phyloP scores from a whole-genome alignment of 37 sponge, comb jelly and placozoan species.

The Aphrocallistes beatrix region DNA sequence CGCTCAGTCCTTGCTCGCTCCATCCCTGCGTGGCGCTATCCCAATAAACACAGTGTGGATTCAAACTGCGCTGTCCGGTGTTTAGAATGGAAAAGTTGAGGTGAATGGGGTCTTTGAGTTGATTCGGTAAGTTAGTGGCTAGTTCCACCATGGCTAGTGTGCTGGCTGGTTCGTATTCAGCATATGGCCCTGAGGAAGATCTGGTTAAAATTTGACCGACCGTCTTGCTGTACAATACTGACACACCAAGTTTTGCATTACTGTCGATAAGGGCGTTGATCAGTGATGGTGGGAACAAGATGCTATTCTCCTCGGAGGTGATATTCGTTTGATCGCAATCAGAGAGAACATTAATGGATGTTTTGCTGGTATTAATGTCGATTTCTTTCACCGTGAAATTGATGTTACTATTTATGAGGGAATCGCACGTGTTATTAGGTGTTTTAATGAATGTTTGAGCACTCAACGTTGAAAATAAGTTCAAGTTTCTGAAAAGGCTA shows the following conservation, averaged over 20 bases:
- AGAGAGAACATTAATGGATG: not conserved
- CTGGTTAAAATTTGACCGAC: not conserved
- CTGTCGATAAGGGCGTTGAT: not conserved
- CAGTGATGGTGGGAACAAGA: not conserved
- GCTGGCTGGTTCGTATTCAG: not conserved
- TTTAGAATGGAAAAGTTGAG: not conserved
- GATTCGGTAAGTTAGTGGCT: not conserved
- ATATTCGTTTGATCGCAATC: not conserved
- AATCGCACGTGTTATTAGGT: not conserved
- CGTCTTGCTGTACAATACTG: not conserved
- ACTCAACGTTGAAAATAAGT: not conserved
- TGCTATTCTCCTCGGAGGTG: not conserved
- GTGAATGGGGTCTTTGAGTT: not conserved
- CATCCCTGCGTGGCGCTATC: not conserved
- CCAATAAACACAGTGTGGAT: not conserved
- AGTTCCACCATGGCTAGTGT: constrained; percentile 8
- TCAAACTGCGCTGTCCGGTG: not conserved
- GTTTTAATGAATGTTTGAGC: not conserved
- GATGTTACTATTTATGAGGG: not conserved
- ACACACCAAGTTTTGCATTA: not conserved
- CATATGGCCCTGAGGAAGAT: not conserved
- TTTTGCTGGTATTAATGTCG: not conserved
- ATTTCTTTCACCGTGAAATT: not conserved
- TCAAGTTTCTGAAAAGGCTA: not conserved
- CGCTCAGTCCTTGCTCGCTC: not conserved